Percentiles rank a stretch among this genome's conserved stretches.
Evolutionary conservation across 2,888 invertebrate species (phyloP).

Genomic region (Spisula subtruncata): DNA sequence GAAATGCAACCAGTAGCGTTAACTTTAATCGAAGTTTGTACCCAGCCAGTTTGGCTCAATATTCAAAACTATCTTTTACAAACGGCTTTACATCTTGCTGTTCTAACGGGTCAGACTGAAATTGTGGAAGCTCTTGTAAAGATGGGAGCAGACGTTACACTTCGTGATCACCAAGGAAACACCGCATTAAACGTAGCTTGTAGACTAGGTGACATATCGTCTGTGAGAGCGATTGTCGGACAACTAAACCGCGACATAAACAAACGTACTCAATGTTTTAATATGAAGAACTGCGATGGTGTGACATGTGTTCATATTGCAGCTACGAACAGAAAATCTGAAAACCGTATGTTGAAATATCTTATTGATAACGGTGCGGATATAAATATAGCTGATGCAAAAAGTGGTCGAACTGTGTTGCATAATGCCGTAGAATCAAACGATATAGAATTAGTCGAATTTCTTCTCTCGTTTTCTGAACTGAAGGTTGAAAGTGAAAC

Average conservation of each 20-base stretch:
- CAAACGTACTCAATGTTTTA: conserved; percentile 55
- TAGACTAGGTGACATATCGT: conserved; percentile 44
- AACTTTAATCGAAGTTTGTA: conserved; percentile 50
- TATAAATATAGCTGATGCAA: conserved; percentile 72
- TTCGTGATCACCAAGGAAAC: conserved; percentile 66
- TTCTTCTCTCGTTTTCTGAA: conserved; percentile 60
- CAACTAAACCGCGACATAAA: conserved; percentile 19
- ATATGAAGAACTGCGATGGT: conserved; percentile 70
- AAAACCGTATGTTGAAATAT: conserved; percentile 58
- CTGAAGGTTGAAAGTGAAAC: conserved; percentile 71
- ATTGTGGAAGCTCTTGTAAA: conserved; percentile 48
- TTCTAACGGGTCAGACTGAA: conserved; percentile 51
- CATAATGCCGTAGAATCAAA: conserved; percentile 70
- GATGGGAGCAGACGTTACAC: conserved; percentile 50
- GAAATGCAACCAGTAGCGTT: conserved; percentile 32
- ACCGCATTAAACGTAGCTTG: conserved; percentile 65
- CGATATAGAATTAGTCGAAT: conserved; percentile 61
- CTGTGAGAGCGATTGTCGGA: conserved; percentile 50
- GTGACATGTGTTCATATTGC: conserved; percentile 72
- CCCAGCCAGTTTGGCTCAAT: conserved; percentile 38
- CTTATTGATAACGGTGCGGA: conserved; percentile 71
- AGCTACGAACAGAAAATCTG: conserved; percentile 51
- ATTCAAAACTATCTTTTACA: conserved; percentile 59
- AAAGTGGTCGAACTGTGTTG: conserved; percentile 74
- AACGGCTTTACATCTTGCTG: conserved; percentile 61